These are phyloP conservation scores for Tachycineta bicolor DNA, from an alignment of 2,113 vertebrate genomes.

Conservation along the genomic window DNA sequence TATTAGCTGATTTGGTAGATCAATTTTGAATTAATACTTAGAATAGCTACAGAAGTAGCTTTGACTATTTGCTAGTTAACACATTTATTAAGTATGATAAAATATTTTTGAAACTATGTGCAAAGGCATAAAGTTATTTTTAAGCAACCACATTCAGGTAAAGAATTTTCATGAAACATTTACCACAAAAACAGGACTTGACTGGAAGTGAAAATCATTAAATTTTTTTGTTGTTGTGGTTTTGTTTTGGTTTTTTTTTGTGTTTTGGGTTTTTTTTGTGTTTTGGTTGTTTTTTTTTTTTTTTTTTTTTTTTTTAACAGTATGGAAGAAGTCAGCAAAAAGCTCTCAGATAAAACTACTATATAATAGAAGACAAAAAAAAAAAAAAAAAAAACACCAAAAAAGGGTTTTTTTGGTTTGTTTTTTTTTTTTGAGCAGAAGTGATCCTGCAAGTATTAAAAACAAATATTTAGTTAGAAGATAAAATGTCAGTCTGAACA, in stretches of 20 bases:
- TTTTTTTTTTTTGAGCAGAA: neutral
- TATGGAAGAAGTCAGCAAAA: neutral
- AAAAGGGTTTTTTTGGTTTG: neutral
- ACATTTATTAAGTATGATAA: neutral
- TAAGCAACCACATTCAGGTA: neutral
- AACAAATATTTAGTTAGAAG: slow-evolving; percentile 46
- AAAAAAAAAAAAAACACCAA: too few relatives aligned
- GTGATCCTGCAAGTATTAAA: slow-evolving; percentile 41
- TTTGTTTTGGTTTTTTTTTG: too few relatives aligned
- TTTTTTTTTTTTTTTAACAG: neutral
- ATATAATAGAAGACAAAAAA: neutral
- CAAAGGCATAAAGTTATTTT: neutral
- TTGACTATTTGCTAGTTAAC: neutral
- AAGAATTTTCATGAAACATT: neutral
- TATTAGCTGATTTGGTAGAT: neutral
- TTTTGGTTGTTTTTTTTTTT: neutral
- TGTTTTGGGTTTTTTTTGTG: too few relatives aligned
- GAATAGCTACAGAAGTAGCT: neutral
- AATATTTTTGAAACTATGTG: neutral
- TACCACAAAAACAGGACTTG: neutral
- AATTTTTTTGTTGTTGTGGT: too few relatives aligned
- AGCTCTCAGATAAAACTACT: neutral
- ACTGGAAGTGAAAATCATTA: neutral
- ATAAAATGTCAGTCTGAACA: slow-evolving; percentile 56
- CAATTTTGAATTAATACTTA: neutral